Percentiles rank a stretch among this genome's conserved stretches.
These are phyloP conservation scores for Andinoacara biseriatus DNA, from an alignment of 2,113 vertebrate genomes.

Conservation along the genomic window DNA sequence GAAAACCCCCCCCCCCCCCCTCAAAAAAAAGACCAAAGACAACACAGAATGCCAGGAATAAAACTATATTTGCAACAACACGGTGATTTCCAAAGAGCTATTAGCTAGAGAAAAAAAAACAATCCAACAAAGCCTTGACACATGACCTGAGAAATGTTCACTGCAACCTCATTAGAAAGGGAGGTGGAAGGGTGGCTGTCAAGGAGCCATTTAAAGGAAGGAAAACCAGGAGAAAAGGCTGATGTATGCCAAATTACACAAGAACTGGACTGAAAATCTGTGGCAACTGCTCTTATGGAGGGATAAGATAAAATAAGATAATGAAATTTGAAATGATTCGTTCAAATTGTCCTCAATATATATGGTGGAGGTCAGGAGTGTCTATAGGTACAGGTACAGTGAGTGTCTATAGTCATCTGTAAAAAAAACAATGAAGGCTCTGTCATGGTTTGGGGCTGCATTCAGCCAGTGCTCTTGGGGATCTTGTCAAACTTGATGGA, in stretches of 20 bases:
- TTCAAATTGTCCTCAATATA: too few relatives aligned
- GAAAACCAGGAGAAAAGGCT: neutral
- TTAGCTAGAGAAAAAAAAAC: neutral
- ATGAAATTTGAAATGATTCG: neutral
- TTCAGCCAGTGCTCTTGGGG: neutral
- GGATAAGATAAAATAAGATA: too few relatives aligned
- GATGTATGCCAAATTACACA: neutral
- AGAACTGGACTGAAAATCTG: neutral
- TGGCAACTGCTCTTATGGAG: neutral
- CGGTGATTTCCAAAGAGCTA: neutral
- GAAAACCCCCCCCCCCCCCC: too few relatives aligned
- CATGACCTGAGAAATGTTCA: neutral
- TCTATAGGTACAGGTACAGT: neutral
- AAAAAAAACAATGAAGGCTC: neutral
- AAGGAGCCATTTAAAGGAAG: neutral
- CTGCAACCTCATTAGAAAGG: neutral
- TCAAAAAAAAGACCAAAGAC: neutral
- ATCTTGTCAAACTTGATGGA: neutral
- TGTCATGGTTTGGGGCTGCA: neutral
- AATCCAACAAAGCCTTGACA: neutral
- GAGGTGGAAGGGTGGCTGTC: neutral
- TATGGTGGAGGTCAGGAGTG: too few relatives aligned
- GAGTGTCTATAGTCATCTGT: neutral
- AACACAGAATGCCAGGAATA: too few relatives aligned
- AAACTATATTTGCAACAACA: neutral